Evolutionary conservation across 2,797 vertebrate species (phyloP), one percentile per base, ranked within the genome.

Genomic region (Prionace glauca): DNA sequence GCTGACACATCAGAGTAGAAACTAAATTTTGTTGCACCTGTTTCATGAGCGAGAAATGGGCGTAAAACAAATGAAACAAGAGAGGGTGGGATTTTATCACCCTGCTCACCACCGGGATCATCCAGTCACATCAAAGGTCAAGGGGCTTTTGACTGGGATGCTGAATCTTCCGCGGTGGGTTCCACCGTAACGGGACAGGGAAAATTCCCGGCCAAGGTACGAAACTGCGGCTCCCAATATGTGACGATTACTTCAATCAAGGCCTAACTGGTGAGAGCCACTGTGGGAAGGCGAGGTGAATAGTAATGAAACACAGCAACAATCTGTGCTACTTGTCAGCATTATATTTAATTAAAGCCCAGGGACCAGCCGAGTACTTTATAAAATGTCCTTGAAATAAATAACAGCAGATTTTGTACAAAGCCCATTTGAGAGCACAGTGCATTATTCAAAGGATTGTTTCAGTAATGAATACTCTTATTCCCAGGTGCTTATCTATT

Each of bases 341-440:
- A 41, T 92, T 67, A 69, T 67, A 92, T 92, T 92, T 92, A 67
- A 92, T 92, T 92, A 92, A 92, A 92, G 62, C 67, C 90, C 62
- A 92, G 90, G 62, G 62, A 36, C 18, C 41, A 92, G 10, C 90
- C 16, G 36, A 1, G n/a, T 41, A 67, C 32, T 92, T 62, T 2
- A 67, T 69, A 92, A 62, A 62, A 32, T 8, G 32, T 36, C 32
- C 36, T 92, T 69, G 62, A 20, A 92, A 69, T 69, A 92, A 92
- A 65, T 92, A 92, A 92, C n/a, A 67, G 90, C 62, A 67, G 20
- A 67, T 69, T 92, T 92, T 67, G 36, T 32, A 92, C 20, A 24
- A 92, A 92, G 36, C 62, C 32, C 88, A 65, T 18, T 18, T n/a
- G 60, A 67, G 32, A 91, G 16, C 56, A 20, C 4, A n/a, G 20